Base-by-base conservation (phyloP, 2,888 invertebrate species). In the Rapana venosa region DNA sequence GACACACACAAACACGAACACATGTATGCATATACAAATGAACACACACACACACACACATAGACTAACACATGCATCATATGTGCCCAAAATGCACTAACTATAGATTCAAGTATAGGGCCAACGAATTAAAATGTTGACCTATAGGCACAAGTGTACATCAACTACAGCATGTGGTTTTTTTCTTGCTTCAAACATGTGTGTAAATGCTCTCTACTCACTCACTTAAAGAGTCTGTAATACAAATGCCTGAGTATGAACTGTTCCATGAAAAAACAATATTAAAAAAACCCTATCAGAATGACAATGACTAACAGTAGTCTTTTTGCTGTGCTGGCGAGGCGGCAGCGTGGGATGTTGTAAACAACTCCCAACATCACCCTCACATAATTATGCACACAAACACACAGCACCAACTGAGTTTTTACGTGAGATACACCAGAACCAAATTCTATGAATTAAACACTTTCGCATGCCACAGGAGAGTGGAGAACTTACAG, bases 401-500 rank as follows among this genome's bases (percentile, higher is more conserved):
- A 8, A 77, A 77, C 77, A 77, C 77, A n/a, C 30, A 77, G 13
- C 77, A 77, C 77, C 30, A 26, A 77, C 77, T 26, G 13, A 11
- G 47, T 47, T 47, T 47, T 70, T 30, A 58, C 1, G 30, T 30
- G 66, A 32, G 30, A 32, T 87, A 56, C n/a, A 13, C 36, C 66
- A 56, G 74, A 22, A 79, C n/a, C 26, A 85, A 35, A 47, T 8
- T 36, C 13, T 87, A 47, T 1, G 36, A 66, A 56, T 36, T 58
- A 2, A 47, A 47, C 11, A 70, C 70, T 6, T 70, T 70, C 20
- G 66, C 6, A 79, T 1, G n/a, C 77, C 30, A n/a, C n/a, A n/a
- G 22, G 15, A 47, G 47, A 84, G 58, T 17, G n/a, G n/a, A 56
- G 17, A 13, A 92, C 95, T 93, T 92, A 95, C 96, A 96, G 93